phyloP scores from a whole-genome alignment of 2,797 vertebrate genomes.

The Amniataba percoides region DNA sequence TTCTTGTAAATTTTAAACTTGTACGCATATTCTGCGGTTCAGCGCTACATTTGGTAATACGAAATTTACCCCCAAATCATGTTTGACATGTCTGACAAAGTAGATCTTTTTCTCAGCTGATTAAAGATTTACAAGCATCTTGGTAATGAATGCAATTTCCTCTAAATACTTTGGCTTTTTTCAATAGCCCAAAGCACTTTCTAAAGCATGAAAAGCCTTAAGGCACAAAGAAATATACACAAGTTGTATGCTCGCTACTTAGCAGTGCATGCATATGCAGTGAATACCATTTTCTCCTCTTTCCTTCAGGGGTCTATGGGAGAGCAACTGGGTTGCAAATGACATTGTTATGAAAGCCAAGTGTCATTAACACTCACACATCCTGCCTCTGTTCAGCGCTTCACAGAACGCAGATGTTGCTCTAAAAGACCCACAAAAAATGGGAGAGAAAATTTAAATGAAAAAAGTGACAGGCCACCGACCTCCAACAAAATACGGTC shows the following conservation, averaged over 20 bases:
- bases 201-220: slow-evolving; percentile 78
- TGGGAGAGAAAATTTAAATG: slow-evolving; percentile 67
- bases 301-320: slow-evolving; percentile 79
- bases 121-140: slow-evolving; percentile 78
- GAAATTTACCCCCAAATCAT: slow-evolving; percentile 54
- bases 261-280: slow-evolving; percentile 70
- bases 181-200: slow-evolving; percentile 71
- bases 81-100: slow-evolving; percentile 63
- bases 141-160: slow-evolving; percentile 79
- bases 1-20: slow-evolving; percentile 3
- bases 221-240: slow-evolving; percentile 80
- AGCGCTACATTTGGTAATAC: slow-evolving; percentile 53
- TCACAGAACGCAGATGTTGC: slow-evolving; percentile 87
- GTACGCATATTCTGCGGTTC: background rate
- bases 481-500: slow-evolving; percentile 78
- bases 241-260: slow-evolving; percentile 65
- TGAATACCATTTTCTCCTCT: slow-evolving; percentile 75
- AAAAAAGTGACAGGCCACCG: slow-evolving; percentile 74
- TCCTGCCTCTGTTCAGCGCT: slow-evolving; percentile 81
- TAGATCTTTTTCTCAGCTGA: slow-evolving; percentile 52
- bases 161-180: slow-evolving; percentile 77
- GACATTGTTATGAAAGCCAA: slow-evolving; percentile 83
- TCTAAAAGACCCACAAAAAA: slow-evolving; percentile 81
- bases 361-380: slow-evolving; percentile 81
- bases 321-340: slow-evolving; percentile 84